Conservation (phyloP, 2,797 vertebrate genomes). For the Chaetodon trifasciatus region DNA sequence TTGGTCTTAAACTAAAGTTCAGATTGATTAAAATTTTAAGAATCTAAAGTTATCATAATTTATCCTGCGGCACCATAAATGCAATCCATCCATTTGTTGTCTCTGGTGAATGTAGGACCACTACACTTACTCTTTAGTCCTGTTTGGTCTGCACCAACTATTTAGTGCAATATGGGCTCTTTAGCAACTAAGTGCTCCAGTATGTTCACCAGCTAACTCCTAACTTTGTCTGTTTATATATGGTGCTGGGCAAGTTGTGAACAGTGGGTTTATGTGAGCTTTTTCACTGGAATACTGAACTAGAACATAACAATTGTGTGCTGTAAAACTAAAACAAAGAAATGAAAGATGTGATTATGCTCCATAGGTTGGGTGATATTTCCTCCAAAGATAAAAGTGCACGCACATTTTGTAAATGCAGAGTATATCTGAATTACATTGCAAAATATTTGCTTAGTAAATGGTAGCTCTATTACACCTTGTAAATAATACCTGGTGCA, state of each 20-base stretch:
- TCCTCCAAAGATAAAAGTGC: no score
- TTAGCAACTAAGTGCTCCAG: no score
- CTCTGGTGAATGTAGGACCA: background rate
- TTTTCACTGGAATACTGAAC: background rate
- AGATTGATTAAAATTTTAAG: background rate
- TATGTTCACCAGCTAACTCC: background rate
- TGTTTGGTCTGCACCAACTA: background rate
- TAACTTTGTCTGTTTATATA: background rate
- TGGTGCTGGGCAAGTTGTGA: background rate
- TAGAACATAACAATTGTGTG: background rate
- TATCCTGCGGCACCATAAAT: background rate
- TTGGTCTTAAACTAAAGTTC: background rate
- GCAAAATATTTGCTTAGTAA: constrained; percentile 1
- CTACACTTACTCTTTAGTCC: background rate
- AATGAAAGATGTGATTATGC: background rate
- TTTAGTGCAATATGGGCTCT: background rate
- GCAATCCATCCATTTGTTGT: background rate
- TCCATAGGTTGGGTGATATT: no score
- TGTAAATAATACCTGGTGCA: constrained; percentile 28
- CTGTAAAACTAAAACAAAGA: background rate
- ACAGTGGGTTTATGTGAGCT: background rate
- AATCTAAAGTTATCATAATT: background rate
- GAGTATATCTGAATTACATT: background rate
- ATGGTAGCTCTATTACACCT: background rate
- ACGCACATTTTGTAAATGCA: background rate